Percentiles rank a stretch among this genome's conserved stretches.
Conservation (phyloP, 2,888 invertebrate genomes). For the Hofmannophila pseudospretella region DNA sequence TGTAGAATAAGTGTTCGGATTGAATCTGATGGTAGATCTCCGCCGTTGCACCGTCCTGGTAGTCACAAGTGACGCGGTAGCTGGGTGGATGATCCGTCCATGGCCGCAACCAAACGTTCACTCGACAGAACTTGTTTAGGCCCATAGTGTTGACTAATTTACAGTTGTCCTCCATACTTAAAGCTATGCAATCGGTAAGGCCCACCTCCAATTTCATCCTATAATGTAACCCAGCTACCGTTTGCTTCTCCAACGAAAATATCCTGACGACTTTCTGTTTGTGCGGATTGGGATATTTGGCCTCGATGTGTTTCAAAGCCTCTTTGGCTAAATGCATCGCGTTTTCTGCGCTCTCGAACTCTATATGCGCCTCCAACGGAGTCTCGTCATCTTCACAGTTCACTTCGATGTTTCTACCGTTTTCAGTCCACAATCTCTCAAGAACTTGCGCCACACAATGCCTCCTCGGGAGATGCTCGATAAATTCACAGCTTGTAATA, state of each 20-base stretch:
- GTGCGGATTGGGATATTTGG: constrained; percentile 58
- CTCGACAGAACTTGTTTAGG: constrained; percentile 54
- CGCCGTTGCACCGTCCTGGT: constrained; percentile 37
- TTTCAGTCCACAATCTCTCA: constrained; percentile 53
- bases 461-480: constrained; percentile 54
- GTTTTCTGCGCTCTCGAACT: constrained; percentile 46
- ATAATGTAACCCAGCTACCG: constrained; percentile 62
- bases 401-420: constrained; percentile 50
- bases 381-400: constrained; percentile 55
- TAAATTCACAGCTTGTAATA: constrained; percentile 46
- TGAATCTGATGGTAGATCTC: constrained; percentile 49
- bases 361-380: constrained; percentile 47
- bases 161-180: constrained; percentile 46
- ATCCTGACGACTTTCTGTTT: constrained; percentile 59
- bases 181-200: constrained; percentile 52
- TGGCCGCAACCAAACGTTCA: constrained; percentile 61
- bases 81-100: constrained; percentile 57
- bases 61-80: constrained; percentile 57
- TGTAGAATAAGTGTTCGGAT: constrained; percentile 66
- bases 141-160: constrained; percentile 22
- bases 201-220: constrained; percentile 65
- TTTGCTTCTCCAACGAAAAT: constrained; percentile 59
- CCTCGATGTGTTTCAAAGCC: constrained; percentile 61
- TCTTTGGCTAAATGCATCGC: constrained; percentile 48
- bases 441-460: constrained; percentile 54